A percentile compares a stretch with the other conserved stretches of the same genome.
phyloP scores from a whole-genome alignment of 2,888 invertebrate species.

The Parasteatoda lunata region DNA sequence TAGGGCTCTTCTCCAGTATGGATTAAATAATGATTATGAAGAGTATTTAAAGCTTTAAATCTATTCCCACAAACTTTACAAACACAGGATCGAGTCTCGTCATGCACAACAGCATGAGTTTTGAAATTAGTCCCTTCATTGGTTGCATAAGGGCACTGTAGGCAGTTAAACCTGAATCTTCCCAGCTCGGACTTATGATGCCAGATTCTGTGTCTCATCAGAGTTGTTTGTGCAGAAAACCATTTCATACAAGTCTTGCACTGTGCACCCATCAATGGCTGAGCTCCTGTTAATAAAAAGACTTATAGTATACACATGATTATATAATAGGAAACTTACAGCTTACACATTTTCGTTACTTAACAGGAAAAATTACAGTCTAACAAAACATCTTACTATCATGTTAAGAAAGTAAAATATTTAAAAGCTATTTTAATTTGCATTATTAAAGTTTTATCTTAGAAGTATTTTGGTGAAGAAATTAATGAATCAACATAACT shows the following conservation, averaged over 20 bases:
- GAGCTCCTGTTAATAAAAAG: too few species aligned
- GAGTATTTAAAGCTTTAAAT: conserved; percentile 39
- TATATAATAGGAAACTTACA: too few species aligned
- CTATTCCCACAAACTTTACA: conserved; percentile 58
- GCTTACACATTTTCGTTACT: too few species aligned
- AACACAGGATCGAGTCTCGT: conserved; percentile 1
- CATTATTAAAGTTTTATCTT: too few species aligned
- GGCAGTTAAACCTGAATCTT: conserved; percentile 35
- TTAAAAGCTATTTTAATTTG: too few species aligned
- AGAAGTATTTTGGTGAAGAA: too few species aligned
- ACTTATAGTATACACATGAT: too few species aligned
- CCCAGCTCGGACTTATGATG: conserved; percentile 42
- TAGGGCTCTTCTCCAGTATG: conserved; percentile 37
- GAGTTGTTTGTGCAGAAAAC: conserved; percentile 22
- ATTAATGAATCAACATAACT: too few species aligned
- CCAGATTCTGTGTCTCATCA: conserved; percentile 48
- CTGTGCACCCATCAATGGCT: background rate
- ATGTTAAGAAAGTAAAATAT: too few species aligned
- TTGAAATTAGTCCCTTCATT: conserved; percentile 50
- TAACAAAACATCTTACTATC: too few species aligned
- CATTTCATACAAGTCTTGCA: conserved; percentile 37
- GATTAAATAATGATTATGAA: conserved; percentile 34
- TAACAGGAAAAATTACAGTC: too few species aligned
- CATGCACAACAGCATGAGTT: conserved; percentile 43
- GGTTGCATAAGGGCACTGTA: conserved; percentile 48